These are phyloP conservation scores for Apostichopus californicus DNA, from an alignment of 35 echinoderm and acorn worm species.

Conservation along the genomic window DNA sequence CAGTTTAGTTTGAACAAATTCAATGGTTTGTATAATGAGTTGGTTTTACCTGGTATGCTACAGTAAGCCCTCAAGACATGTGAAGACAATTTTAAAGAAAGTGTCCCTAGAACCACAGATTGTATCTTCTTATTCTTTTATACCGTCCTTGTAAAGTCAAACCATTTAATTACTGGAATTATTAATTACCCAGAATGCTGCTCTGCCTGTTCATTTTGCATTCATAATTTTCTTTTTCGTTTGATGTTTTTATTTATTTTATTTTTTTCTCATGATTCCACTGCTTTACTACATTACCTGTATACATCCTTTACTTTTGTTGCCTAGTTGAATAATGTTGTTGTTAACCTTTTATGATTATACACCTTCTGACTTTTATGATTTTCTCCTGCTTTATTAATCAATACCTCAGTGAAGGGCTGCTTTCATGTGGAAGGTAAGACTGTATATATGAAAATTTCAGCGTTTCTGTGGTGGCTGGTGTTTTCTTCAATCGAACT, in stretches of 20 bases:
- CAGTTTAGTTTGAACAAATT: too few relatives aligned
- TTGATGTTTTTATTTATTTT: background rate
- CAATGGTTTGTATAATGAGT: too few relatives aligned
- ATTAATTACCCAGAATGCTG: background rate
- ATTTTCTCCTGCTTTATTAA: slow-evolving; percentile 48
- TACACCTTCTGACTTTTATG: background rate
- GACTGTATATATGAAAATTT: background rate
- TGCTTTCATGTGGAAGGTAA: slow-evolving; percentile 52
- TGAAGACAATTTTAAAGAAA: too few relatives aligned
- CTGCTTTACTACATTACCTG: background rate
- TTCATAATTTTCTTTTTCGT: background rate
- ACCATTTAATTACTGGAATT: too few relatives aligned
- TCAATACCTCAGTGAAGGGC: slow-evolving; percentile 37
- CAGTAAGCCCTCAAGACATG: too few relatives aligned
- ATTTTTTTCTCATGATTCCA: background rate
- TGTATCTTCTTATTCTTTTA: too few relatives aligned
- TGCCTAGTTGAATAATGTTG: background rate
- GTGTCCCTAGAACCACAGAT: too few relatives aligned
- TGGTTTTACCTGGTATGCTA: too few relatives aligned
- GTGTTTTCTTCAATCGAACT: background rate
- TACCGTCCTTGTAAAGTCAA: too few relatives aligned
- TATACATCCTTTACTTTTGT: background rate
- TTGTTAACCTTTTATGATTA: background rate
- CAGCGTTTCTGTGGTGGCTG: background rate
- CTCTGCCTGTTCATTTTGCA: background rate